These are phyloP conservation scores for Lutjanus campechanus DNA, from an alignment of 2,797 vertebrate species.

Conservation along the genomic window DNA sequence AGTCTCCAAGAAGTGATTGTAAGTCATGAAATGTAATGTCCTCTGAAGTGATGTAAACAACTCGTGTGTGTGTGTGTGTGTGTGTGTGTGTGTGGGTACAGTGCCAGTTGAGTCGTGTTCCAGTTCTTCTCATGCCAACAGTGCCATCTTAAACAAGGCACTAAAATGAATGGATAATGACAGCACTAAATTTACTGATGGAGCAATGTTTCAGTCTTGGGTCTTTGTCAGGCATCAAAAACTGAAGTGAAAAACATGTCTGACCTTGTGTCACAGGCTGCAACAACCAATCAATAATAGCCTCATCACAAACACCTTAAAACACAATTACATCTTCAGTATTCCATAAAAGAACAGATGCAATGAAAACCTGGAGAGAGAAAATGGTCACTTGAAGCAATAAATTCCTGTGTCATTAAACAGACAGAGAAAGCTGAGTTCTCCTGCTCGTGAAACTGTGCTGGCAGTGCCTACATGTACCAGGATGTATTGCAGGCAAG, in stretches of 20 bases:
- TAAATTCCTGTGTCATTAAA: too few relatives aligned
- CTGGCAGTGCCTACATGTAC: too few relatives aligned
- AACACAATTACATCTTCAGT: not conserved
- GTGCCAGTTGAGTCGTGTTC: constrained; percentile 5
- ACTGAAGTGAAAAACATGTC: not conserved
- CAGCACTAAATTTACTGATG: not conserved
- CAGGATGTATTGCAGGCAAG: too few relatives aligned
- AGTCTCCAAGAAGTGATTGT: too few relatives aligned
- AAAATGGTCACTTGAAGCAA: not conserved
- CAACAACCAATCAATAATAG: not conserved
- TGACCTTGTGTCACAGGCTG: not conserved
- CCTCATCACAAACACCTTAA: not conserved
- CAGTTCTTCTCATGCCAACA: constrained; percentile 1
- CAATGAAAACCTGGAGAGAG: not conserved
- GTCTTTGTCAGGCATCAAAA: not conserved
- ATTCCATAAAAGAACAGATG: not conserved
- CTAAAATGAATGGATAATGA: not conserved
- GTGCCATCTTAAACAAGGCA: constrained; percentile 3
- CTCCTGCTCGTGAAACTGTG: too few relatives aligned
- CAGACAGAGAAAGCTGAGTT: too few relatives aligned
- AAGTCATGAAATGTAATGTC: too few relatives aligned
- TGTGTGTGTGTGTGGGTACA: not conserved
- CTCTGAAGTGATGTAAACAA: too few relatives aligned
- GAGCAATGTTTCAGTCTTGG: not conserved
- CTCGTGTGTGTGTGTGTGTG: constrained; percentile 3